Conservation (phyloP, 64 coral and sea anemone species). For the Montipora efflorescens region DNA sequence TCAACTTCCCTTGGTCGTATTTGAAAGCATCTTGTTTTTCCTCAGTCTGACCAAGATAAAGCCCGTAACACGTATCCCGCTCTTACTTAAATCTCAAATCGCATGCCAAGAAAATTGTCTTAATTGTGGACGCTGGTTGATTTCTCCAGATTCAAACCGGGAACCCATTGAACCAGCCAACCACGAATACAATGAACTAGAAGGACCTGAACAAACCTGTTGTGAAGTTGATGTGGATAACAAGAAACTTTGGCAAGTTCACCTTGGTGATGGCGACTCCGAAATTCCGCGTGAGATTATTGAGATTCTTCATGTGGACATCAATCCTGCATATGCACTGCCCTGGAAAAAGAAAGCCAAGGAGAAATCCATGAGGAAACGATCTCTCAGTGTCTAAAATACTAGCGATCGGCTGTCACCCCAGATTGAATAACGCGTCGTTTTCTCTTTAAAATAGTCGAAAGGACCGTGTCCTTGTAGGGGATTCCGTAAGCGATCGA, state of each 20-base stretch:
- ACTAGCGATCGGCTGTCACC: neutral
- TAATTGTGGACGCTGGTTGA: neutral
- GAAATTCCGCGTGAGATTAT: neutral
- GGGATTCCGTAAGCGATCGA: too few relatives aligned
- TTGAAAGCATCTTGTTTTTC: too few relatives aligned
- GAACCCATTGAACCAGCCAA: neutral
- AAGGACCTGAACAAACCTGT: conserved; percentile 7
- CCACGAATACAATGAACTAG: conserved; percentile 42
- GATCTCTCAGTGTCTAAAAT: neutral
- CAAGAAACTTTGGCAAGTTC: neutral
- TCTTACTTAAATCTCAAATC: too few relatives aligned
- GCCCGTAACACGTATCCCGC: too few relatives aligned
- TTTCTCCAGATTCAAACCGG: neutral
- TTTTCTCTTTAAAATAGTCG: too few relatives aligned
- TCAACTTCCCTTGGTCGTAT: too few relatives aligned
- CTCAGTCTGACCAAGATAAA: too few relatives aligned
- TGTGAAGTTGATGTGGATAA: conserved; percentile 1
- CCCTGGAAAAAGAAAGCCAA: neutral
- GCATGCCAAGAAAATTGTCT: neutral
- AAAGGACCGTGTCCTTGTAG: too few relatives aligned
- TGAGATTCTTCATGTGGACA: neutral
- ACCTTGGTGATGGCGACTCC: neutral
- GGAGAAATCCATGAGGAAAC: neutral
- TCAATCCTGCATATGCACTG: neutral
- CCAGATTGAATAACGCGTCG: too few relatives aligned